Evolutionary conservation across 2,113 vertebrate species (phyloP).

Genomic region (Cyanoderma ruficeps): DNA sequence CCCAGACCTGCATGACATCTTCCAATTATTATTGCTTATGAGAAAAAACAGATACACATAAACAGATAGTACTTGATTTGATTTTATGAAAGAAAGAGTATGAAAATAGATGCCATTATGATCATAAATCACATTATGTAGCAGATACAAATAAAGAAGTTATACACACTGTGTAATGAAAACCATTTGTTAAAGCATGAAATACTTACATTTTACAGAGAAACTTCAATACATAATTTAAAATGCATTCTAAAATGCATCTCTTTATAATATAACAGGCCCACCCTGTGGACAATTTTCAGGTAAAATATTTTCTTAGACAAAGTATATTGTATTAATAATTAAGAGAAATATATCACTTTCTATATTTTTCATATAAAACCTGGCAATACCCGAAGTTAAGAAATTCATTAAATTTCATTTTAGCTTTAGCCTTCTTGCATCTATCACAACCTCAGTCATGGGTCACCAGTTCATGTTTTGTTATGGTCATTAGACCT

Average conservation of each 20-base stretch:
- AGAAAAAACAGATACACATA: constrained; percentile 50
- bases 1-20: neutral
- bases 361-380: neutral
- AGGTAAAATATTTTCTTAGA: neutral
- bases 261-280: neutral
- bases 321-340: neutral
- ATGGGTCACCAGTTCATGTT: neutral
- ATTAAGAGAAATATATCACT: neutral
- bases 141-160: constrained; percentile 28
- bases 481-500: neutral
- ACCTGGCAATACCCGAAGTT: neutral
- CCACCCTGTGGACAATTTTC: neutral
- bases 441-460: neutral
- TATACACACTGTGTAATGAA: constrained; percentile 22
- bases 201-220: neutral
- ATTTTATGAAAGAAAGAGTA: constrained; percentile 58
- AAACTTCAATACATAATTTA: neutral
- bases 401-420: neutral
- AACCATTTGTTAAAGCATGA: constrained; percentile 27
- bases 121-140: constrained; percentile 36
- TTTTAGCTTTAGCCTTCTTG: neutral
- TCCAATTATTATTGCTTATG: constrained; percentile 5
- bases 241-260: neutral
- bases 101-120: constrained; percentile 52
- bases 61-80: constrained; percentile 46